These are phyloP conservation scores for Pedionomus torquatus DNA, from an alignment of 2,113 vertebrate species.

Conservation along the genomic window DNA sequence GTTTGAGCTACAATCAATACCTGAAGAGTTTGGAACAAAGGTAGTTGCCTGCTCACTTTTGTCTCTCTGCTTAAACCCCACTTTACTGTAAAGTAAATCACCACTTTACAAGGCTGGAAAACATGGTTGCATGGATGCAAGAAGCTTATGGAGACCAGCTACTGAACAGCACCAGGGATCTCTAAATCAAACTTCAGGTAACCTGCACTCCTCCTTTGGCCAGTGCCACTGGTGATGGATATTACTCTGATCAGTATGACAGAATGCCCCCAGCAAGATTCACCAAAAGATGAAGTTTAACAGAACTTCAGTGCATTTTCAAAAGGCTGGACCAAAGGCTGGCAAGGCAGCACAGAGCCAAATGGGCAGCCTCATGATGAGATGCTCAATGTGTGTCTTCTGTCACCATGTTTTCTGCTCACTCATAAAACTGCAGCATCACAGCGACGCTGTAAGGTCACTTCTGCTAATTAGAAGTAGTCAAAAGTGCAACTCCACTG, in stretches of 20 bases:
- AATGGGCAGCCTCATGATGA: not conserved
- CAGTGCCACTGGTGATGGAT: not conserved
- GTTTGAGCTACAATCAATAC: not conserved
- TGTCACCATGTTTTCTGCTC: not conserved
- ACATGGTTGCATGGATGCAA: fast-evolving
- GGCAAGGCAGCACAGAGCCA: not conserved
- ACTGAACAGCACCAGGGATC: not conserved
- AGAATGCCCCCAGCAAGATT: not conserved
- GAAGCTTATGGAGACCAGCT: not conserved
- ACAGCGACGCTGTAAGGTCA: not conserved
- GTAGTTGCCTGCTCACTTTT: not conserved
- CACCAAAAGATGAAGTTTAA: not conserved
- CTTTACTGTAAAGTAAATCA: no score
- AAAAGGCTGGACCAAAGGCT: not conserved
- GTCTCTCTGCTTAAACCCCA: not conserved
- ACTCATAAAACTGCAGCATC: not conserved
- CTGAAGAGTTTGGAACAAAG: not conserved
- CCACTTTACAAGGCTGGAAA: not conserved
- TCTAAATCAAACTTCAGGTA: not conserved
- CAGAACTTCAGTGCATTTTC: not conserved
- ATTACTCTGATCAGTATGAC: not conserved
- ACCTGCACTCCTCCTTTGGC: not conserved
- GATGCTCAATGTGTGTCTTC: not conserved
- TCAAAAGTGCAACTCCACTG: not conserved
- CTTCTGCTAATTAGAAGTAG: not conserved